phyloP scores from a whole-genome alignment of 2,888 invertebrate genomes.

The Gryllus longicercus region DNA sequence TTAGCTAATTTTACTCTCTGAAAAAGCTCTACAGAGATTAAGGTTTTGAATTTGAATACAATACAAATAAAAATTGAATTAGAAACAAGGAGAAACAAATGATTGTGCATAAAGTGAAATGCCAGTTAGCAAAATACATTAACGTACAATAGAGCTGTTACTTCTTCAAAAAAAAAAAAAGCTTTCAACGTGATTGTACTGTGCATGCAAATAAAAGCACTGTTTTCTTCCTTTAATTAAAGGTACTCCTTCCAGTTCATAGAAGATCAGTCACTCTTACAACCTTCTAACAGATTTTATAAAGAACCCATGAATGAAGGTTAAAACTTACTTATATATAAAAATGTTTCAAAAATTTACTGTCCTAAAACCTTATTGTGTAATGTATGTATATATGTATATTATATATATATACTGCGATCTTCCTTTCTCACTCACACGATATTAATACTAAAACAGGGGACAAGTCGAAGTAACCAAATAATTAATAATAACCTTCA shows the following conservation, averaged over 20 bases:
- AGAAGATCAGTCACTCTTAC: conserved; percentile 12
- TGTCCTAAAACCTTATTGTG: conserved; percentile 17
- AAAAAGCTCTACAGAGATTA: conserved; percentile 39
- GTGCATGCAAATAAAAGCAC: conserved; percentile 34
- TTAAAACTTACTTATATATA: conserved; percentile 21
- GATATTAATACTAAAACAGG: conserved; percentile 35
- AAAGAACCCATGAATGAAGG: conserved; percentile 24
- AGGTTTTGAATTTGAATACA: conserved; percentile 38
- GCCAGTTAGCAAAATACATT: conserved; percentile 38
- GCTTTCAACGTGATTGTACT: conserved; percentile 28
- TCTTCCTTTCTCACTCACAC: conserved; percentile 28
- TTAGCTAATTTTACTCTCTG: conserved; percentile 39
- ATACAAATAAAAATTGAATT: conserved; percentile 37
- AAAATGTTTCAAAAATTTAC: conserved; percentile 17
- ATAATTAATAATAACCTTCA: conserved; percentile 38
- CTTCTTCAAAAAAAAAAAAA: conserved; percentile 28
- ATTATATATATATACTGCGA: conserved; percentile 11
- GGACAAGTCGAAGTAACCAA: conserved; percentile 41
- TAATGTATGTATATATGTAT: conserved; percentile 17
- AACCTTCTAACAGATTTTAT: conserved; percentile 20
- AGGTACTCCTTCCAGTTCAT: conserved; percentile 9
- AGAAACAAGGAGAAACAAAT: conserved; percentile 35
- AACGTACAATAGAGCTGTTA: conserved; percentile 35
- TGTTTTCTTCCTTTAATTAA: conserved; percentile 27
- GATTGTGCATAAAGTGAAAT: conserved; percentile 36